Percentiles rank a stretch among this genome's conserved stretches.
These are phyloP conservation scores for Echeneis naucrates DNA, from an alignment of 2,797 vertebrate species.

Conservation along the genomic window DNA sequence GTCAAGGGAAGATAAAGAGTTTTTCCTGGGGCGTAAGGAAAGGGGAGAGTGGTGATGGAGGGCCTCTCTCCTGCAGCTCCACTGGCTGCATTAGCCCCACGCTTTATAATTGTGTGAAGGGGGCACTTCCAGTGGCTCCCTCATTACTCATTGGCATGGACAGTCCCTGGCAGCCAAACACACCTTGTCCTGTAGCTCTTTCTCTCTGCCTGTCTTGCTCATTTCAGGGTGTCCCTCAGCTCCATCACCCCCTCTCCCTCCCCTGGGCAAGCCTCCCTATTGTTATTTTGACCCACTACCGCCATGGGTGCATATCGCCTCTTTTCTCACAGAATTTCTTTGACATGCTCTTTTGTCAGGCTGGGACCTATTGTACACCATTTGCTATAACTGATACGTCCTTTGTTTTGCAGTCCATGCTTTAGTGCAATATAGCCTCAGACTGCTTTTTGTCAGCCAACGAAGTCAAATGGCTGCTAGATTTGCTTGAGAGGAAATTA, in stretches of 20 bases:
- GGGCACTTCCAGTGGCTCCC: constrained; percentile 82
- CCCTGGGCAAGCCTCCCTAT: constrained; percentile 70
- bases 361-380: constrained; percentile 61
- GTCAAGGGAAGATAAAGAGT: constrained; percentile 86
- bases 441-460: constrained; percentile 26
- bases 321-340: constrained; percentile 57
- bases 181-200: constrained; percentile 77
- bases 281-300: constrained; percentile 81
- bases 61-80: constrained; percentile 81
- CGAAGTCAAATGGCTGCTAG: constrained; percentile 30
- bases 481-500: constrained; percentile 73
- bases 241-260: constrained; percentile 61
- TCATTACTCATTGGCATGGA: constrained; percentile 84
- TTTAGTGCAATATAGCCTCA: constrained; percentile 20
- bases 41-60: constrained; percentile 80
- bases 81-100: constrained; percentile 82
- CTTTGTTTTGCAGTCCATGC: constrained; percentile 54
- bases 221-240: constrained; percentile 70
- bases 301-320: constrained; percentile 54
- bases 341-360: constrained; percentile 75
- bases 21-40: constrained; percentile 79
- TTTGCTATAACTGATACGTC: constrained; percentile 64
- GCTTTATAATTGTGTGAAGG: constrained; percentile 87
- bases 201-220: constrained; percentile 56
- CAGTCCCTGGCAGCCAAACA: constrained; percentile 76